These are phyloP conservation scores for Tachypleus tridentatus DNA, from an alignment of 1,140 invertebrate genomes.

Conservation along the genomic window DNA sequence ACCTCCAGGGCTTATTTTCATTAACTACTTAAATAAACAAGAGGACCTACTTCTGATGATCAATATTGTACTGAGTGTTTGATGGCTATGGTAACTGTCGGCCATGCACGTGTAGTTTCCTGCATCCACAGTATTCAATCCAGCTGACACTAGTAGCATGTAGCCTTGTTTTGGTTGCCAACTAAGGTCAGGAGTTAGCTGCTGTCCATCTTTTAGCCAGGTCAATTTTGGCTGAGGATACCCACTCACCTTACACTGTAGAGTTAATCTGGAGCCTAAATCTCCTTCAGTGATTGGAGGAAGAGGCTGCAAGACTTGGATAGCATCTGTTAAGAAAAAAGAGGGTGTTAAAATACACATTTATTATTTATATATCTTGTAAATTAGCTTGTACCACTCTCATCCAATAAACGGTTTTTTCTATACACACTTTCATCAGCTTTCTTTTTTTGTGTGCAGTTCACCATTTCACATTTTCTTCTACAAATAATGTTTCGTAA, in stretches of 20 bases:
- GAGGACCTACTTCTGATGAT: slow-evolving; percentile 12
- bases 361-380: no score
- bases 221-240: slow-evolving; percentile 3
- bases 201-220: slow-evolving; percentile 16
- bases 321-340: neutral
- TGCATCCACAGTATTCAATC: slow-evolving; percentile 9
- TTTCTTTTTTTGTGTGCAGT: no score
- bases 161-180: neutral
- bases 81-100: slow-evolving; percentile 8
- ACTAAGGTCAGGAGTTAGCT: slow-evolving; percentile 5
- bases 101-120: slow-evolving; percentile 20
- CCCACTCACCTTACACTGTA: slow-evolving; percentile 15
- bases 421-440: no score
- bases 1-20: neutral
- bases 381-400: no score
- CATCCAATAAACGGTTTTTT: no score
- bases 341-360: no score
- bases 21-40: neutral
- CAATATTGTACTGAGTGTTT: slow-evolving; percentile 6
- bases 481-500: no score
- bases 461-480: no score
- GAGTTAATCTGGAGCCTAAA: slow-evolving; percentile 11
- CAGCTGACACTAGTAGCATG: slow-evolving; percentile 6
- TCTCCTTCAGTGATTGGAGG: slow-evolving; percentile 12
- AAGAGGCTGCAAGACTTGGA: slow-evolving; percentile 10